These are phyloP conservation scores for Silvanus unidentatus DNA, from an alignment of 2,888 invertebrate species.

Conservation along the genomic window DNA sequence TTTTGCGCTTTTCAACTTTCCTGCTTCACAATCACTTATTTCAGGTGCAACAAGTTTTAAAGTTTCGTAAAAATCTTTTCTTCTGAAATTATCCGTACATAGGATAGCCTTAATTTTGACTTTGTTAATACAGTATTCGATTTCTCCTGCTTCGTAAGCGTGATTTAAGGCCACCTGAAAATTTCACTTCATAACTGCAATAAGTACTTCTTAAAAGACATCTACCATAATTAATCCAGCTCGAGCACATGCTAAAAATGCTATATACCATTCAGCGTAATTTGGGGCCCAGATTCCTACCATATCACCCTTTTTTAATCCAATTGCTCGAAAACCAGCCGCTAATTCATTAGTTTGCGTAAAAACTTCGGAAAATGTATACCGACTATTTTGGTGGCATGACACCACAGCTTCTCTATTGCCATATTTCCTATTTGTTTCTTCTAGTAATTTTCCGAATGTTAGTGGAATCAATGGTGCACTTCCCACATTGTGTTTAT, in stretches of 20 bases:
- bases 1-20: conserved; percentile 45
- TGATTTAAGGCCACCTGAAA: conserved; percentile 71
- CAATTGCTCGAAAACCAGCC: conserved; percentile 61
- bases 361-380: conserved; percentile 51
- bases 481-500: conserved; percentile 49
- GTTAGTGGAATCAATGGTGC: conserved; percentile 51
- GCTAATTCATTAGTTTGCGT: conserved; percentile 61
- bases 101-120: conserved; percentile 64
- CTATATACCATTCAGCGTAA: conserved; percentile 67
- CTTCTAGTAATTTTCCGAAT: conserved; percentile 54
- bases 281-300: conserved; percentile 80
- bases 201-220: neutral
- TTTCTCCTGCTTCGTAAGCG: conserved; percentile 61
- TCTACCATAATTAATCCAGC: conserved; percentile 66
- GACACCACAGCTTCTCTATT: conserved; percentile 56
- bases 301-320: conserved; percentile 65
- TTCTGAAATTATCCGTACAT: conserved; percentile 56
- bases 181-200: too few relatives aligned
- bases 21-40: conserved; percentile 46
- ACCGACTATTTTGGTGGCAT: conserved; percentile 48
- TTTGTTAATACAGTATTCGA: conserved; percentile 67
- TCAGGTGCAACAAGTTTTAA: conserved; percentile 57
- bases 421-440: conserved; percentile 50
- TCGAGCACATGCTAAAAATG: conserved; percentile 64
- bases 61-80: conserved; percentile 62